Base-by-base conservation (phyloP, 1,140 invertebrate species). In the Saccostrea glomerata region DNA sequence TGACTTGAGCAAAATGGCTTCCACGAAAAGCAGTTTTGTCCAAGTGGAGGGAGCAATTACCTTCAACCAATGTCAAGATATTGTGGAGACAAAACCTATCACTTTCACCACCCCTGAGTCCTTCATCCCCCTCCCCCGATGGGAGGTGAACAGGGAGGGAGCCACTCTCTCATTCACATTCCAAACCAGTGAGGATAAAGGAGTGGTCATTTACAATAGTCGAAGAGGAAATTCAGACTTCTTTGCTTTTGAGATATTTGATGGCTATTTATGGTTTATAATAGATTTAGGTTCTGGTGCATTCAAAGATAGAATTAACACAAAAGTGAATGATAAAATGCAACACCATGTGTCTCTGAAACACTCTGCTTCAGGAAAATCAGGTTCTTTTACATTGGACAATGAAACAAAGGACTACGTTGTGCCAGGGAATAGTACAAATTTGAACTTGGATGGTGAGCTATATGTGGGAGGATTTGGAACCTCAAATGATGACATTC, bases 201-300 rank as follows among this genome's bases (percentile, higher is more conserved):
- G 98, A 20, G 96, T 99, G 85, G 96, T 99, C 86, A 96, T 99
- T 92, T 98, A 98, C 96, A 98, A 98, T 94, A 97, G 91, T 90
- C 91, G 92, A 12, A 73, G 82, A 30, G 89, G 94, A 1, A 95
- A 98, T 97, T 96, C 97, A 82, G 98, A 99, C 94, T 96, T 98
- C 77, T 98, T 99, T 93, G 98, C 98, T 13, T 97, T 99, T 90
- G 98, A 99, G 95, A 96, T 99, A 89, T 96, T 99, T 63, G 98
- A 98, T 90, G 98, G 98, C 0, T 97, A 99, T 93, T 96, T 99
- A 83, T 99, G 98, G 94, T 96, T 99, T 20, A 97, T 99, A 90
- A 95, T 98, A 86, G 98, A 99, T 94, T 95, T 99, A 23, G 98
- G 98, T 0, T 98, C 98, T n/a, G 98, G 98, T 0, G 84, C 97